Conservation (phyloP, 1,140 invertebrate genomes). For the Laupala kohalensis region DNA sequence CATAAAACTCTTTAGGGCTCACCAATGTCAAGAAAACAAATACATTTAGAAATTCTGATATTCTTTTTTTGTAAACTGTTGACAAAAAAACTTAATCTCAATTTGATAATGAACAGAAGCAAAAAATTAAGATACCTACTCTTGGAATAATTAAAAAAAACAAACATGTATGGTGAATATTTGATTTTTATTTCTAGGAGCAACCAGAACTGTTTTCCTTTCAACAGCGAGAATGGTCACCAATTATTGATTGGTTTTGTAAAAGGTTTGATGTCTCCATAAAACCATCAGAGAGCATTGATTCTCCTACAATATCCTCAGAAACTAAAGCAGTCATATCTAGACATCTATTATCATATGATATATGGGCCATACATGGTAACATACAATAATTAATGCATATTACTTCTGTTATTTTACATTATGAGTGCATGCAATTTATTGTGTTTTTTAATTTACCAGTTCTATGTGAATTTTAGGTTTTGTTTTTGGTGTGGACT, state of each 20-base stretch:
- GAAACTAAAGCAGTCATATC: constrained; percentile 52
- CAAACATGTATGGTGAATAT: too few species aligned
- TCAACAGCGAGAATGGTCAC: constrained; percentile 75
- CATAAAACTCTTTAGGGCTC: too few species aligned
- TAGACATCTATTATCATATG: constrained; percentile 62
- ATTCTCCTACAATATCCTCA: constrained; percentile 43
- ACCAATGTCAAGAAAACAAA: too few species aligned
- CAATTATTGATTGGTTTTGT: constrained; percentile 78
- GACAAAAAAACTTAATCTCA: too few species aligned
- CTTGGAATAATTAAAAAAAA: too few species aligned
- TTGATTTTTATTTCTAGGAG: constrained; percentile 27
- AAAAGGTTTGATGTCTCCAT: constrained; percentile 60
- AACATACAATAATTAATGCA: constrained; percentile 21
- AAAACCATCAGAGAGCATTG: constrained; percentile 52
- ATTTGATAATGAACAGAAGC: too few species aligned
- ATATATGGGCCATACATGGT: constrained; percentile 67
- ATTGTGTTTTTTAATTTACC: constrained; percentile 11
- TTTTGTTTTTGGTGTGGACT: constrained; percentile 71
- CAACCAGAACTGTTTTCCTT: constrained; percentile 58
- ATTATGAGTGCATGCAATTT: constrained; percentile 9
- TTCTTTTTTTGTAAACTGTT: too few species aligned
- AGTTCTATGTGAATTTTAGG: constrained; percentile 40
- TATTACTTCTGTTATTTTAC: constrained; percentile 11
- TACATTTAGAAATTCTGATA: too few species aligned
- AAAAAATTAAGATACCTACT: too few species aligned